These are phyloP conservation scores for Heliopora coerulea DNA, from an alignment of 92 coral and sea anemone genomes.

Conservation along the genomic window DNA sequence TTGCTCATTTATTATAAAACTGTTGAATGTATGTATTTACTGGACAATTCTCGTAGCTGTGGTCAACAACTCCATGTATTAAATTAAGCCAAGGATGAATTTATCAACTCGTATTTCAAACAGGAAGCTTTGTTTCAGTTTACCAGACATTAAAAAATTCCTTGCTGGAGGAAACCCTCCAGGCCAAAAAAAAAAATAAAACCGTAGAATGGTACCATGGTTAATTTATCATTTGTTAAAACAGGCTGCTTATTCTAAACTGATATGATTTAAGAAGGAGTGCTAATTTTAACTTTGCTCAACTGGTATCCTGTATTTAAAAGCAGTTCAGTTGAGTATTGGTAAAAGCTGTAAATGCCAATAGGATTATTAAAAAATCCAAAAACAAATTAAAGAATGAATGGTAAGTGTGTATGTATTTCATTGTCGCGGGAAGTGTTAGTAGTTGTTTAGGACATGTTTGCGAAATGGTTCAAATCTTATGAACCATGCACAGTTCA, in stretches of 20 bases:
- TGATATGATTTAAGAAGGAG: too few relatives aligned
- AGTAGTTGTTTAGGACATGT: background rate
- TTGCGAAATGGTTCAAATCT: background rate
- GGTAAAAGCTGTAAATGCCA: background rate
- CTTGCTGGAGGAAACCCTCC: background rate
- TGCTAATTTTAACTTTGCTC: too few relatives aligned
- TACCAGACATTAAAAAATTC: background rate
- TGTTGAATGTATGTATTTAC: background rate
- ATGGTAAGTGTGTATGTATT: background rate
- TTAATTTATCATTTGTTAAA: too few relatives aligned
- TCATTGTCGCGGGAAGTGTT: slow-evolving; percentile 19
- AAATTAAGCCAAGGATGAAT: background rate
- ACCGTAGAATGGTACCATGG: too few relatives aligned
- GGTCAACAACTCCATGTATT: background rate
- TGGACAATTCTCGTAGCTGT: background rate
- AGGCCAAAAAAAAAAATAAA: background rate
- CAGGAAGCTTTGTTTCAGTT: background rate
- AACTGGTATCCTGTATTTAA: too few relatives aligned
- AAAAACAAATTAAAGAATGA: background rate
- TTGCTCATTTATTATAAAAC: background rate
- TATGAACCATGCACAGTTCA: background rate
- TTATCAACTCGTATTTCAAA: background rate
- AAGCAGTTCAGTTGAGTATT: too few relatives aligned
- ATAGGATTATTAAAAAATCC: too few relatives aligned
- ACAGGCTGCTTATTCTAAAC: too few relatives aligned